These are phyloP conservation scores for Drosophila prolongata DNA, from an alignment of 2,888 invertebrate species.

Conservation along the genomic window DNA sequence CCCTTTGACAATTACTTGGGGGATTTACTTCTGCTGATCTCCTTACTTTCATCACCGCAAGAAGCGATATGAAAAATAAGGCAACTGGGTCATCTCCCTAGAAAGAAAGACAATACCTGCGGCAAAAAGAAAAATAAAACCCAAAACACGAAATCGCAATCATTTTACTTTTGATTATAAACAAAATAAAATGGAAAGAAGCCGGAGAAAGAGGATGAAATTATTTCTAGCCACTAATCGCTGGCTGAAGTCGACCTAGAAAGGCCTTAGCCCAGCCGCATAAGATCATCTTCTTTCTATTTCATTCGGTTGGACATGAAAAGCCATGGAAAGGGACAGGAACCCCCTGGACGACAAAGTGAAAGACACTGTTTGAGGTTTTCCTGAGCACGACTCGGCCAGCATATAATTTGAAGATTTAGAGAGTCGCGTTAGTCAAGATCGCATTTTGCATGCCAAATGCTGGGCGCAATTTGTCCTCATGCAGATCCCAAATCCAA, in stretches of 20 bases:
- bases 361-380: conserved; percentile 37
- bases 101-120: conserved; percentile 46
- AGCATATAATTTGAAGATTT: conserved; percentile 72
- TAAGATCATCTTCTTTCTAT: conserved; percentile 65
- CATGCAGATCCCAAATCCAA: conserved; percentile 32
- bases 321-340: conserved; percentile 38
- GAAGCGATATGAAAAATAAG: conserved; percentile 45
- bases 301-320: conserved; percentile 61
- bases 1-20: conserved; percentile 5
- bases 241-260: conserved; percentile 65
- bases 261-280: conserved; percentile 40
- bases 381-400: conserved; percentile 55
- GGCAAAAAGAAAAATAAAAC: conserved; percentile 29
- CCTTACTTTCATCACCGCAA: conserved; percentile 68
- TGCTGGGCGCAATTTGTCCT: conserved; percentile 73
- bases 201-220: conserved; percentile 45
- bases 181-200: conserved; percentile 48
- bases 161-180: conserved; percentile 80
- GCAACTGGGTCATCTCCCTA: conserved; percentile 68
- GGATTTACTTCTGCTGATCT: conserved; percentile 29
- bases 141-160: conserved; percentile 74
- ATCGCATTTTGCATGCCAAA: conserved; percentile 74
- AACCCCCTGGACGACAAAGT: conserved; percentile 33
- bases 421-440: conserved; percentile 48
- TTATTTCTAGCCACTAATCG: conserved; percentile 66